These are phyloP conservation scores for Cliona cf. orientalis DNA, from an alignment of 37 sponge, comb jelly and placozoan species.

Conservation along the genomic window DNA sequence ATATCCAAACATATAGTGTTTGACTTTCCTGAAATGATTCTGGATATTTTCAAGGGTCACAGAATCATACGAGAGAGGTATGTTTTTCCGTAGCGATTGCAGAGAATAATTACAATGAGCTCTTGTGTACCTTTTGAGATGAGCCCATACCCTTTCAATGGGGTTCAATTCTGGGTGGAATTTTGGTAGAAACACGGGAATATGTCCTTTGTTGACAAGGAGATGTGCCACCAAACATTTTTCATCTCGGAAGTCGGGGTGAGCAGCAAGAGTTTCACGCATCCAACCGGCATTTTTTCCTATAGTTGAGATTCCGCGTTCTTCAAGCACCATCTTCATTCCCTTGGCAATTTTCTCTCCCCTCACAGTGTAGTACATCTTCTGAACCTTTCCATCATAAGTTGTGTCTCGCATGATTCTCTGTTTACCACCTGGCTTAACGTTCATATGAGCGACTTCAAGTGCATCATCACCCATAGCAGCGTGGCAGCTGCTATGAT, in stretches of 20 bases:
- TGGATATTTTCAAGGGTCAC: constrained; percentile 31
- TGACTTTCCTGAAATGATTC: constrained; percentile 28
- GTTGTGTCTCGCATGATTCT: constrained; percentile 11
- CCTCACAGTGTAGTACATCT: not conserved
- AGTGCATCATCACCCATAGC: constrained; percentile 18
- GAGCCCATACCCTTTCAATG: constrained; percentile 30
- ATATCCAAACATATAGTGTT: constrained; percentile 34
- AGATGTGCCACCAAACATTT: not conserved
- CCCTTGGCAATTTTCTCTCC: constrained; percentile 18
- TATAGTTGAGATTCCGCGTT: constrained; percentile 13
- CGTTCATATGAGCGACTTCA: constrained; percentile 21
- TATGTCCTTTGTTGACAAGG: not conserved
- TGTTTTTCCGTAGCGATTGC: constrained; percentile 1
- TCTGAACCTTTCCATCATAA: not conserved
- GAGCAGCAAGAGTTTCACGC: not conserved
- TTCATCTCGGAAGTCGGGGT: constrained; percentile 19
- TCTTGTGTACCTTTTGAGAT: constrained; percentile 8
- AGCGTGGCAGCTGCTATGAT: constrained; percentile 31
- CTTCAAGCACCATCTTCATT: constrained; percentile 12
- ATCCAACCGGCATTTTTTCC: constrained; percentile 33
- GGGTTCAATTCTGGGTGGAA: constrained; percentile 26
- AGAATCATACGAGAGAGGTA: constrained; percentile 13
- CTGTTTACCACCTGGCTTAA: constrained; percentile 17
- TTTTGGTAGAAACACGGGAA: constrained; percentile 16
- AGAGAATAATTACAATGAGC: constrained; percentile 12